Conservation (phyloP, 2,113 vertebrate species). For the Narcine bancroftii region DNA sequence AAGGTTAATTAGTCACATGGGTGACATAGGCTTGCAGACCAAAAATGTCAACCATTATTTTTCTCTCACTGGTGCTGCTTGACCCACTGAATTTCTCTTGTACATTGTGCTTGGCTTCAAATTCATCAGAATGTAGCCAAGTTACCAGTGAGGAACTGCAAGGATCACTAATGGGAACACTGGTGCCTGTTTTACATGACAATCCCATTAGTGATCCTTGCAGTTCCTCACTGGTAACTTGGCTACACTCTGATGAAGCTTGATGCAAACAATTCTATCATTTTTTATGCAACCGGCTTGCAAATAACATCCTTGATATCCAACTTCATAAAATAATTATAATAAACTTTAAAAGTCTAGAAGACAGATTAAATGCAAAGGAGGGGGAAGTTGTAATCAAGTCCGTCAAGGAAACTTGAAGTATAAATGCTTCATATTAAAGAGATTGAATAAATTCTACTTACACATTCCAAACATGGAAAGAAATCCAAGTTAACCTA, state of each 20-base stretch:
- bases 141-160: background rate
- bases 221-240: background rate
- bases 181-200: too few species aligned
- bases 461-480: background rate
- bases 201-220: background rate
- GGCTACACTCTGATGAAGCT: background rate
- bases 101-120: too few species aligned
- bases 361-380: background rate
- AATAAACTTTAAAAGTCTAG: background rate
- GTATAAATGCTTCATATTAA: background rate
- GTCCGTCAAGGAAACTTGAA: background rate
- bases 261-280: background rate
- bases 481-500: background rate
- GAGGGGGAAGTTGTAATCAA: background rate
- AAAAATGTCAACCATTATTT: too few species aligned
- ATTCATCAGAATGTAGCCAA: background rate
- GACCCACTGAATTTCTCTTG: too few species aligned
- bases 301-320: background rate
- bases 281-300: background rate
- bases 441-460: background rate
- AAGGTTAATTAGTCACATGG: too few species aligned
- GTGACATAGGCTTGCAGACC: too few species aligned
- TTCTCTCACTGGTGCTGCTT: too few species aligned
- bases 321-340: background rate
- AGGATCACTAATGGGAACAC: background rate